These are phyloP conservation scores for Herminia tarsipennalis DNA, from an alignment of 2,888 invertebrate genomes.

Conservation along the genomic window DNA sequence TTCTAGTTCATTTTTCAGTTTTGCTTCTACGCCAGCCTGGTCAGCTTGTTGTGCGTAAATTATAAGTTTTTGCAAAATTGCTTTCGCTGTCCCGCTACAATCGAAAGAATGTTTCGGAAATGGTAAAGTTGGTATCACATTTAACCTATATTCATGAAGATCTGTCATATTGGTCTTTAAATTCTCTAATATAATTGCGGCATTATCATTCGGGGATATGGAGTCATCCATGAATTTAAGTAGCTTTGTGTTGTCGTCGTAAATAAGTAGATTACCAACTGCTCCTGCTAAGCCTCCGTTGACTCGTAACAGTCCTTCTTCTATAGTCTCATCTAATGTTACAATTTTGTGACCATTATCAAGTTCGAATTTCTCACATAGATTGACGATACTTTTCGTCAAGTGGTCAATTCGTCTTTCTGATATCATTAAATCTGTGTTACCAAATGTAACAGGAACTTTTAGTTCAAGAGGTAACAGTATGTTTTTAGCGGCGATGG, in stretches of 20 bases:
- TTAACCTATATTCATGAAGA: conserved; percentile 15
- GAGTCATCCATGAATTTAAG: conserved; percentile 11
- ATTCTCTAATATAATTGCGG: conserved; percentile 1
- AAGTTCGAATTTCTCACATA: conserved; percentile 3
- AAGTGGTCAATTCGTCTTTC: conserved; percentile 1
- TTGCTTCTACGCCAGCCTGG: conserved; percentile 8
- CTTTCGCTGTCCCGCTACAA: neutral
- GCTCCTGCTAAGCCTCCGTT: conserved; percentile 18
- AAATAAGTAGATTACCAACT: conserved; percentile 21
- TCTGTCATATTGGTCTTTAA: neutral
- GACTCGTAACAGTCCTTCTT: conserved; percentile 2
- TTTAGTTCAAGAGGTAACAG: conserved; percentile 2
- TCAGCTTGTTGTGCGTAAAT: conserved; percentile 23
- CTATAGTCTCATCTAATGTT: conserved; percentile 14
- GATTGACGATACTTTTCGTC: neutral
- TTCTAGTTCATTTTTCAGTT: conserved; percentile 13
- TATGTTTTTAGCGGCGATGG: conserved; percentile 9
- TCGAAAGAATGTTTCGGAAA: conserved; percentile 22
- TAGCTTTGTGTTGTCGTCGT: conserved; percentile 11
- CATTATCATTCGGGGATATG: neutral
- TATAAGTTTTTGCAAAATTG: conserved; percentile 21
- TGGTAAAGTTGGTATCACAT: conserved; percentile 7
- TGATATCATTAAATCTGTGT: conserved; percentile 16
- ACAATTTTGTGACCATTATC: conserved; percentile 7
- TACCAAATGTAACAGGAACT: conserved; percentile 25